Conservation (phyloP, 2,113 vertebrate species). For the Rafetus swinhoei region DNA sequence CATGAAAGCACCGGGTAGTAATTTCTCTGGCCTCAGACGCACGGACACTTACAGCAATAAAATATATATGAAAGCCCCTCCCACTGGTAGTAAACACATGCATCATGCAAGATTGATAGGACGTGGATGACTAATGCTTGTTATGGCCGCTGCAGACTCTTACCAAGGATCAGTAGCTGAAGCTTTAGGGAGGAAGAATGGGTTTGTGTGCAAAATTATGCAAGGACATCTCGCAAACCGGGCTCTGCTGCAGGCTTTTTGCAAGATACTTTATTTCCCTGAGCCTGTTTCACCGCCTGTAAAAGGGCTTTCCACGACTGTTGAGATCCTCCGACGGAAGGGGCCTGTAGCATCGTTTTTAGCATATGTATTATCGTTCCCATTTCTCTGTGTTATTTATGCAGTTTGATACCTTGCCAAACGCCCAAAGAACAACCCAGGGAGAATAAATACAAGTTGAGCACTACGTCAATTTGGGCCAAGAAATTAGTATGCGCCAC, state of each 20-base stretch:
- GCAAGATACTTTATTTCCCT: accelerated
- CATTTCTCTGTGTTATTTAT: no score
- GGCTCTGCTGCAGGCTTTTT: not conserved
- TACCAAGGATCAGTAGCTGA: not conserved
- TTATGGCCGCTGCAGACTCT: conserved; percentile 31
- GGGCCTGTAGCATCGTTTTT: accelerated
- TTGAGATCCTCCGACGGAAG: not conserved
- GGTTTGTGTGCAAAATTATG: not conserved
- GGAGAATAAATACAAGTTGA: no score
- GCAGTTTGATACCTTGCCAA: no score
- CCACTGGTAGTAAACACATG: conserved; percentile 57
- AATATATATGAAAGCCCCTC: conserved; percentile 16
- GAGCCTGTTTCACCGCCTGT: accelerated
- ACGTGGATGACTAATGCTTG: conserved; percentile 51
- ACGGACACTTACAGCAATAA: conserved; percentile 32
- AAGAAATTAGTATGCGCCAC: no score
- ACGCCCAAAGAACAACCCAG: no score
- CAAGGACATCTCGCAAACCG: not conserved
- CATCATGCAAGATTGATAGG: conserved; percentile 28
- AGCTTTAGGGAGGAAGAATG: not conserved
- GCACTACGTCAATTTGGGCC: no score
- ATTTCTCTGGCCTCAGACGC: conserved; percentile 43
- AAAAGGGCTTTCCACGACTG: not conserved
- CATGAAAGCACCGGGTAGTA: not conserved
- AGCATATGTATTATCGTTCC: accelerated